phyloP scores from a whole-genome alignment of 2,888 invertebrate genomes.

The Athalia rosae region DNA sequence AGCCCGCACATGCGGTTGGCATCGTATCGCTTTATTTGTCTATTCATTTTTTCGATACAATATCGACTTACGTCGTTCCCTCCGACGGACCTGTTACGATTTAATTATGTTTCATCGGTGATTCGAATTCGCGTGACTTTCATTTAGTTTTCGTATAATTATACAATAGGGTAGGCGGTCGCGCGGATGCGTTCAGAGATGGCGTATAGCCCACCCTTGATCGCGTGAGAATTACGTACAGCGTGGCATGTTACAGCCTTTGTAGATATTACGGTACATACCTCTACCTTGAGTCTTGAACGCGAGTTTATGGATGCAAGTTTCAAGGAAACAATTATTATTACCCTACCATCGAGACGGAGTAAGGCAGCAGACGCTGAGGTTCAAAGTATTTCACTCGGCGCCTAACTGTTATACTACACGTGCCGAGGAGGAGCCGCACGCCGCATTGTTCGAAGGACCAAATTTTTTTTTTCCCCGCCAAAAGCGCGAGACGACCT shows the following conservation, averaged over 20 bases:
- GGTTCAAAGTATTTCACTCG: slow-evolving; percentile 1
- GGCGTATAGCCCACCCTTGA: not conserved
- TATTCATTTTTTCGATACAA: too few relatives aligned
- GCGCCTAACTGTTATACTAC: not conserved
- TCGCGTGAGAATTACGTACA: not conserved
- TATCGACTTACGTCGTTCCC: too few relatives aligned
- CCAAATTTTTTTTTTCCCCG: too few relatives aligned
- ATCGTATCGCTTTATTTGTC: too few relatives aligned
- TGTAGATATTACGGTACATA: not conserved
- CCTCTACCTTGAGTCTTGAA: slow-evolving; percentile 1
- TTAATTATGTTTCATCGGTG: slow-evolving; percentile 13
- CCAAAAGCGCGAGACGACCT: too few relatives aligned
- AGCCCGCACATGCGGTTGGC: too few relatives aligned
- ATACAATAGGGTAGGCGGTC: not conserved
- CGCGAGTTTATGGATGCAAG: not conserved
- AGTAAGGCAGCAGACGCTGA: not conserved
- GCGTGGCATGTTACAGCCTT: too few relatives aligned
- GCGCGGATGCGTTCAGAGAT: not conserved
- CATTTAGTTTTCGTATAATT: too few relatives aligned
- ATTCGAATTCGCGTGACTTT: slow-evolving; percentile 32
- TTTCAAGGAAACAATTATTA: slow-evolving; percentile 36
- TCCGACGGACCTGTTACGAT: too few relatives aligned
- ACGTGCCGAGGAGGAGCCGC: not conserved
- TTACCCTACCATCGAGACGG: not conserved
- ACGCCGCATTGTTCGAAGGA: too few relatives aligned